These are phyloP conservation scores for Eupeodes corollae DNA, from an alignment of 1,140 invertebrate species.

Conservation along the genomic window DNA sequence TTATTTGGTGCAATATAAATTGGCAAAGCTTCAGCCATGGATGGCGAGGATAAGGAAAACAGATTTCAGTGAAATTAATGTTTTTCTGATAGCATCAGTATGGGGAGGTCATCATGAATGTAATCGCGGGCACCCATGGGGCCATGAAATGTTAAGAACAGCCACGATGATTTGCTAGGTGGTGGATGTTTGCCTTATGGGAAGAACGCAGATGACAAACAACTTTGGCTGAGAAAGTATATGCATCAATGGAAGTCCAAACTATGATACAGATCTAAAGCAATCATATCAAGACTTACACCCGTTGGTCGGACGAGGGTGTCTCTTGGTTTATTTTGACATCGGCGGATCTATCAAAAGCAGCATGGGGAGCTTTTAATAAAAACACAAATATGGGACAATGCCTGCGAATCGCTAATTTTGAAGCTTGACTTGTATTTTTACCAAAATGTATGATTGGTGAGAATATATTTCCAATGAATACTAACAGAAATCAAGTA, in stretches of 20 bases:
- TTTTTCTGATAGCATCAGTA: constrained; percentile 72
- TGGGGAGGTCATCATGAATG: constrained; percentile 63
- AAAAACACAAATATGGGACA: constrained; percentile 47
- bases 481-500: constrained; percentile 32
- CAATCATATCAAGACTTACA: constrained; percentile 88
- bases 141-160: constrained; percentile 70
- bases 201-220: constrained; percentile 66
- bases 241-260: constrained; percentile 76
- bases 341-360: constrained; percentile 89
- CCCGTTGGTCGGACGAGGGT: constrained; percentile 56
- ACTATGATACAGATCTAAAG: constrained; percentile 50
- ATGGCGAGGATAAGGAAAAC: constrained; percentile 56
- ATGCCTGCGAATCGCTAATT: constrained; percentile 68
- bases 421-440: constrained; percentile 85
- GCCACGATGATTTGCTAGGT: constrained; percentile 71
- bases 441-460: constrained; percentile 62
- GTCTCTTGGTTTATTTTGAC: constrained; percentile 77
- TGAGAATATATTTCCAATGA: constrained; percentile 33
- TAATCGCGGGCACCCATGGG: constrained; percentile 47
- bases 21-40: constrained; percentile 58
- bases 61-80: constrained; percentile 72
- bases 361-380: constrained; percentile 77
- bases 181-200: constrained; percentile 86
- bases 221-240: constrained; percentile 66
- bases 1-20: constrained; percentile 68